Evolutionary conservation across 2,888 invertebrate species (phyloP).

Genomic region (Dorcus hopei): DNA sequence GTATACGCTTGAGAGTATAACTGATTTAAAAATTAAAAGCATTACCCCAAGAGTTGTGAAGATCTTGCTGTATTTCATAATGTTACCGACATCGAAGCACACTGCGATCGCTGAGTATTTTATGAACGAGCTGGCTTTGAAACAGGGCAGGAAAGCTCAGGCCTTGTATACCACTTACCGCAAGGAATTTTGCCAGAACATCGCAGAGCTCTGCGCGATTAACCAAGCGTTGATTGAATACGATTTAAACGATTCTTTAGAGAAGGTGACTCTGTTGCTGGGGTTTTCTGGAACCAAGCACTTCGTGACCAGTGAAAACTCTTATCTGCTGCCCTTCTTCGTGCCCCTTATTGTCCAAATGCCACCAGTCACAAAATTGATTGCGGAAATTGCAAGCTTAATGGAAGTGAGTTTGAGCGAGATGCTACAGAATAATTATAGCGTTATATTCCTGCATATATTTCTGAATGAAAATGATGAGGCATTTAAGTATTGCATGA

Average conservation of each 20-base stretch:
- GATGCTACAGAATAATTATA: slow-evolving; percentile 63
- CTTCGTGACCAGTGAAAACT: slow-evolving; percentile 66
- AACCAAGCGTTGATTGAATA: slow-evolving; percentile 56
- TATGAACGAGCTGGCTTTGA: slow-evolving; percentile 57
- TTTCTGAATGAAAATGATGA: slow-evolving; percentile 62
- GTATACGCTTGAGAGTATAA: slow-evolving; percentile 55
- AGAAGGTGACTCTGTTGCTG: slow-evolving; percentile 63
- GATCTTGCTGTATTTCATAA: slow-evolving; percentile 59
- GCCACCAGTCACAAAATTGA: slow-evolving; percentile 58
- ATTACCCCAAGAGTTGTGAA: slow-evolving; percentile 52
- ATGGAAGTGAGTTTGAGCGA: slow-evolving; percentile 59
- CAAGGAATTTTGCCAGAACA: slow-evolving; percentile 56
- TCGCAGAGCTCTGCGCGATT: slow-evolving; percentile 58
- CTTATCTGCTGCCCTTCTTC: slow-evolving; percentile 64
- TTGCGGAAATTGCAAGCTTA: slow-evolving; percentile 61
- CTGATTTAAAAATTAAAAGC: slow-evolving; percentile 44
- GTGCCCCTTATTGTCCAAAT: slow-evolving; percentile 58
- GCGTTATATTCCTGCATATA: slow-evolving; percentile 68
- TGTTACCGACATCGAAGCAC: slow-evolving; percentile 60
- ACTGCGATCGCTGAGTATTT: slow-evolving; percentile 57
- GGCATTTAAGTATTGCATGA: slow-evolving; percentile 59
- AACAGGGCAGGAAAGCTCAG: slow-evolving; percentile 54
- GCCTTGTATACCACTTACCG: slow-evolving; percentile 62
- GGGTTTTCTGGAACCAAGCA: slow-evolving; percentile 68
- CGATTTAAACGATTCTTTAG: slow-evolving; percentile 57